These are phyloP conservation scores for Andrena cerasifolii DNA, from an alignment of 1,140 invertebrate species.

Conservation along the genomic window DNA sequence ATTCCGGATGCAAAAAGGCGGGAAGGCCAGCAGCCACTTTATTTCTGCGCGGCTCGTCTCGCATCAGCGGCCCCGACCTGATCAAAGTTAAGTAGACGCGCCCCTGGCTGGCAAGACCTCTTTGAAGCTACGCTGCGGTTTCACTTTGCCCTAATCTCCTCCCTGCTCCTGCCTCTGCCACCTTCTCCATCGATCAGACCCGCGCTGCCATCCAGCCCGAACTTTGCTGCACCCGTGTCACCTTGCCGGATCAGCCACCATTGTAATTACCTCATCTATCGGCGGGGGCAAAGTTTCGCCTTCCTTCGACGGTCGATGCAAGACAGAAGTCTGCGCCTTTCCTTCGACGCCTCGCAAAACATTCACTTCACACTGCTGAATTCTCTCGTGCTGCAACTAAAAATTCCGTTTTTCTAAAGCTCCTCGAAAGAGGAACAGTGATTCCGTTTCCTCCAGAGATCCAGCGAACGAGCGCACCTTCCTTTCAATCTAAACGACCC, in stretches of 20 bases:
- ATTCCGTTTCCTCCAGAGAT: too few species aligned
- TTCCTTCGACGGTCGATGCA: not conserved
- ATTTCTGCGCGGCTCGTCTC: constrained; percentile 74
- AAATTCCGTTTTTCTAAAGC: too few species aligned
- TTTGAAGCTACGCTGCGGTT: constrained; percentile 80
- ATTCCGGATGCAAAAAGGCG: constrained; percentile 73
- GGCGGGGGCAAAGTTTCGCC: constrained; percentile 16
- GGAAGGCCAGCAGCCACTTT: constrained; percentile 66
- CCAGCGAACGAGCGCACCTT: not conserved
- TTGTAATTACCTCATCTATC: constrained; percentile 74
- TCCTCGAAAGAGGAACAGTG: too few species aligned
- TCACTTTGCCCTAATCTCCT: constrained; percentile 72
- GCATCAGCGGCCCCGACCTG: constrained; percentile 79
- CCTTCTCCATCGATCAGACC: constrained; percentile 53
- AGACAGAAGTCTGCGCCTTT: constrained; percentile 3
- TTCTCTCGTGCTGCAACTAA: too few species aligned
- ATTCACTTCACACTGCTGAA: too few species aligned
- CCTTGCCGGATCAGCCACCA: constrained; percentile 59
- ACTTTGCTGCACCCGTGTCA: constrained; percentile 59
- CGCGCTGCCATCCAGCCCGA: constrained; percentile 50
- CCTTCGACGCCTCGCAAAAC: not conserved
- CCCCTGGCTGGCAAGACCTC: constrained; percentile 74
- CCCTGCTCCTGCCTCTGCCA: constrained; percentile 42
- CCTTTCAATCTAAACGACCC: constrained; percentile 4
- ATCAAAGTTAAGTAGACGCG: constrained; percentile 82